Conservation (phyloP, 2,113 vertebrate species). For the Talpa occidentalis region DNA sequence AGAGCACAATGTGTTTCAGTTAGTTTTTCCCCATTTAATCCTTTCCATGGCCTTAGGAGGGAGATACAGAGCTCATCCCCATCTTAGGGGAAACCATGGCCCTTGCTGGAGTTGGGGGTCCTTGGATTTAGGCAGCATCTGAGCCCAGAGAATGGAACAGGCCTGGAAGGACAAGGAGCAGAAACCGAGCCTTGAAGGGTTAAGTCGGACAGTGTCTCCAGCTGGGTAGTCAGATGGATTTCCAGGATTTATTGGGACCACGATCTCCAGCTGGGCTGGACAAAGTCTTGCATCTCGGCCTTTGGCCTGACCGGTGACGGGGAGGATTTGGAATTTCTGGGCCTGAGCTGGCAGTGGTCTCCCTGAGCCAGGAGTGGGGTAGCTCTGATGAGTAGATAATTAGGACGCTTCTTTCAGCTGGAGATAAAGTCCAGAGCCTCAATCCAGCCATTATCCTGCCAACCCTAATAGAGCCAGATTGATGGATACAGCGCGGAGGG, state of each 20-base stretch:
- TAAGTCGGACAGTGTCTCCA: not conserved
- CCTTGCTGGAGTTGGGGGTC: not conserved
- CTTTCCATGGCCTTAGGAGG: not conserved
- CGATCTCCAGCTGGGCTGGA: conserved; percentile 48
- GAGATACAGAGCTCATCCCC: not conserved
- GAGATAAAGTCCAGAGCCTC: conserved; percentile 82
- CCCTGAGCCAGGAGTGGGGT: conserved; percentile 68
- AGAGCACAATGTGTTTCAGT: not conserved
- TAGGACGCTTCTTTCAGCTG: conserved; percentile 68
- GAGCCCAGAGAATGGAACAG: not conserved
- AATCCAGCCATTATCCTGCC: conserved; percentile 75
- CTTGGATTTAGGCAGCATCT: not conserved
- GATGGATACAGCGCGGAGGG: conserved; percentile 68
- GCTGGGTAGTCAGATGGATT: not conserved
- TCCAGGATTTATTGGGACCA: not conserved
- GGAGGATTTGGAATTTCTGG: conserved; percentile 67
- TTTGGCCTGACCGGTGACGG: conserved; percentile 64
- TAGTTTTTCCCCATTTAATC: not conserved
- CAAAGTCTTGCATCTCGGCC: conserved; percentile 20
- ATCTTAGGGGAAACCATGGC: not conserved
- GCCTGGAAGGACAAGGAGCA: not conserved
- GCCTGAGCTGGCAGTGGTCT: conserved; percentile 72
- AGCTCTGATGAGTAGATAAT: conserved; percentile 75
- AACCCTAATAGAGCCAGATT: conserved; percentile 70
- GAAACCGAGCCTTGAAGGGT: not conserved